phyloP scores from a whole-genome alignment of 2,113 vertebrate species.

The Apistogramma diplotaenia region DNA sequence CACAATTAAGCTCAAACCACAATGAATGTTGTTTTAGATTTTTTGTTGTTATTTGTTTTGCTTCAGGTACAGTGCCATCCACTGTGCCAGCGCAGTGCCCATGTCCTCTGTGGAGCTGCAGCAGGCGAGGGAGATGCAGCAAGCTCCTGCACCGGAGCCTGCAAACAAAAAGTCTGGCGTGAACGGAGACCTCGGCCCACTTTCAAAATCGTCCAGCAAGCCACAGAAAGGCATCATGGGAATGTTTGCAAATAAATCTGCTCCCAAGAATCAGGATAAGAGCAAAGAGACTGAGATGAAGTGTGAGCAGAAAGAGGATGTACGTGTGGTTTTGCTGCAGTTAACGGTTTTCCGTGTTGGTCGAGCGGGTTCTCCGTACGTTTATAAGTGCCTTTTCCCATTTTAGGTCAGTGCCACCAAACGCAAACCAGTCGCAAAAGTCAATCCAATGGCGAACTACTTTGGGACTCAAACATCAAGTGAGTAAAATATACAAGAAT shows the following conservation, averaged over 20 bases:
- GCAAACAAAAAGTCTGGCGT: not conserved
- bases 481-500: constrained; percentile 73
- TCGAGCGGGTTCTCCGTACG: not conserved
- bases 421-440: constrained; percentile 79
- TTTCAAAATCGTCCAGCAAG: constrained; percentile 72
- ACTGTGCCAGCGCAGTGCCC: constrained; percentile 79
- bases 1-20: not conserved
- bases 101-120: constrained; percentile 65
- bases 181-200: constrained; percentile 70
- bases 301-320: constrained; percentile 76
- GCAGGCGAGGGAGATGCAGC: constrained; percentile 38
- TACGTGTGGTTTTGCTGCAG: constrained; percentile 57
- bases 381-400: not conserved
- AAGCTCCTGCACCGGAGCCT: not conserved
- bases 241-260: constrained; percentile 83
- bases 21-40: not conserved
- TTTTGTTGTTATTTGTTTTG: not conserved
- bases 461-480: constrained; percentile 87
- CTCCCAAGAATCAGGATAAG: constrained; percentile 73
- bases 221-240: constrained; percentile 89
- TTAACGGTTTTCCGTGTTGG: no score
- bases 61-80: constrained; percentile 88
- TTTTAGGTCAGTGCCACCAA: constrained; percentile 78
- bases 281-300: constrained; percentile 75
- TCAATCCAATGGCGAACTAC: constrained; percentile 82